A percentile compares a stretch with the other conserved stretches of the same genome.
Evolutionary conservation across 2,113 vertebrate genomes (phyloP).

Genomic region (Cranoglanis bouderius): DNA sequence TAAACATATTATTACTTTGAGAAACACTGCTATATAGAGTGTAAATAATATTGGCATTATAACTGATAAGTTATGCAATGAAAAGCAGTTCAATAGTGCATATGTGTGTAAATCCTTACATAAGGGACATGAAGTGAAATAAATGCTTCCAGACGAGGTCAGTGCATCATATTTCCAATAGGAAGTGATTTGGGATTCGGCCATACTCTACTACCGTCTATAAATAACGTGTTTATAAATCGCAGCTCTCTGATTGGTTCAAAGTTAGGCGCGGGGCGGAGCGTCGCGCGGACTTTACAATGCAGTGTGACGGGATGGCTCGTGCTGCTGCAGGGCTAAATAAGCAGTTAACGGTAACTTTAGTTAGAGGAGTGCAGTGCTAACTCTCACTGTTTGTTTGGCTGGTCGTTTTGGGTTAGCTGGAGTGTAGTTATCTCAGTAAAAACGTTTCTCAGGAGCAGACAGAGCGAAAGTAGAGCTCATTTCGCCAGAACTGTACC

Average conservation of each 20-base stretch:
- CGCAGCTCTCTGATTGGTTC: conserved; percentile 45
- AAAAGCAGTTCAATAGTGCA: background rate
- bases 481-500: background rate
- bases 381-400: background rate
- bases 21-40: too few relatives aligned
- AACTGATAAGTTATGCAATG: background rate
- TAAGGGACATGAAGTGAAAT: background rate
- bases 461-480: background rate
- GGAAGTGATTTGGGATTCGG: conserved; percentile 13
- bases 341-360: conserved; percentile 36
- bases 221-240: conserved; percentile 38
- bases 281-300: background rate
- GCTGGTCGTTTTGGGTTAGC: background rate
- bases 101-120: background rate
- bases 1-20: too few relatives aligned
- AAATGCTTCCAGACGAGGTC: background rate
- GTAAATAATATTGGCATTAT: too few relatives aligned
- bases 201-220: conserved; percentile 20
- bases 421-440: background rate
- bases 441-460: background rate
- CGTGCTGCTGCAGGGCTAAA: conserved; percentile 19
- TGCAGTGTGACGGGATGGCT: conserved; percentile 19
- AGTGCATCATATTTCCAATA: background rate
- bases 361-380: background rate
- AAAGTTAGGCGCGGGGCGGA: conserved; percentile 45